Conservation (phyloP, 1,140 invertebrate species). For the Colletes gigas region DNA sequence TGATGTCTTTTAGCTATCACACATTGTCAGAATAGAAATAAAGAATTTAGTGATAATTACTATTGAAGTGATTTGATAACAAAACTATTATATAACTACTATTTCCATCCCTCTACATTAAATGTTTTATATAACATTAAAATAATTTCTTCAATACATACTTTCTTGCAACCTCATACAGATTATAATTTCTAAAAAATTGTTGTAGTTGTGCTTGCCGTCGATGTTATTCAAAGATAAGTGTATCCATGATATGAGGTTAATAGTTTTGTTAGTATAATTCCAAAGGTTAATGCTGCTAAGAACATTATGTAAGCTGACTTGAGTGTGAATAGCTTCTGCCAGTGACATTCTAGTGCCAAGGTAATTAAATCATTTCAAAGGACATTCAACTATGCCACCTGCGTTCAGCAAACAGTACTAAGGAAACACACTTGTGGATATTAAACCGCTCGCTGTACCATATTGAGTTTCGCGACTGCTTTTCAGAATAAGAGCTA, state of each 20-base stretch:
- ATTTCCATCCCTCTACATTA: neutral
- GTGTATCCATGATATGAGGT: conserved; percentile 5
- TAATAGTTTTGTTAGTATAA: conserved; percentile 10
- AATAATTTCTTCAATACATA: neutral
- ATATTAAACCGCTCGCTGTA: neutral
- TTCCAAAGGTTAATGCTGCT: neutral
- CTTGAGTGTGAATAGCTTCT: neutral
- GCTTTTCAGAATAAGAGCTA: neutral
- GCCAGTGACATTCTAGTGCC: neutral
- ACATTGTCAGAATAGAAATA: no score
- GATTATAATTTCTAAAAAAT: neutral
- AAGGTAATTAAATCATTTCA: conserved; percentile 29
- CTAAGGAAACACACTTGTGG: neutral
- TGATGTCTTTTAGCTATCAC: no score
- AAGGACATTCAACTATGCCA: conserved; percentile 2
- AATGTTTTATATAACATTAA: neutral
- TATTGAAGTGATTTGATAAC: neutral
- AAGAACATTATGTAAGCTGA: conserved; percentile 9
- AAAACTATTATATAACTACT: no score
- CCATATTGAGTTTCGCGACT: neutral
- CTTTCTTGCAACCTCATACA: no score
- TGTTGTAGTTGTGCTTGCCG: neutral
- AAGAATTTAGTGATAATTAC: no score
- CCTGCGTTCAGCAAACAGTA: conserved; percentile 14
- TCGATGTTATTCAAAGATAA: neutral